Conservation (phyloP, 2,797 vertebrate species). For the Stomatorhinus walkeri region DNA sequence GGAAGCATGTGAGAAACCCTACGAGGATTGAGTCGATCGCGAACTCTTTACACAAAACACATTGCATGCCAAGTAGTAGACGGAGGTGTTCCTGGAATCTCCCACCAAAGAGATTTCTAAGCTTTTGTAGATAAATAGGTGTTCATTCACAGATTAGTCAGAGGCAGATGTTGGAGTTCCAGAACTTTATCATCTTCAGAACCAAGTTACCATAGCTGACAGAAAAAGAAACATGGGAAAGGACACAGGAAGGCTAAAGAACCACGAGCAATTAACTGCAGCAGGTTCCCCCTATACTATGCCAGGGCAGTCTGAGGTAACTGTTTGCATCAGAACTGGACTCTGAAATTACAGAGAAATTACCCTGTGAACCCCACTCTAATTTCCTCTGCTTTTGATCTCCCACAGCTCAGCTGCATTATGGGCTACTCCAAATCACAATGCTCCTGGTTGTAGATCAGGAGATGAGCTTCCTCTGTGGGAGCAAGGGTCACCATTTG, state of each 20-base stretch:
- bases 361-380: neutral
- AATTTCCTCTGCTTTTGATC: neutral
- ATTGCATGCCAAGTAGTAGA: neutral
- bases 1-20: neutral
- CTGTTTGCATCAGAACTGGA: neutral
- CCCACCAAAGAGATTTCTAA: slow-evolving; percentile 8
- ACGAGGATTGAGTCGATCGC: neutral
- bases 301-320: neutral
- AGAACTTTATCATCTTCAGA: neutral
- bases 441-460: neutral
- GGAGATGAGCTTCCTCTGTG: neutral
- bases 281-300: neutral
- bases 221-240: neutral
- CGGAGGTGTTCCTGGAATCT: slow-evolving; percentile 24
- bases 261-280: neutral
- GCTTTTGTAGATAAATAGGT: neutral
- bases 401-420: neutral
- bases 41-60: neutral
- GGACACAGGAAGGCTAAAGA: neutral
- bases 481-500: neutral
- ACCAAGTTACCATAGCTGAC: neutral
- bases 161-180: neutral
- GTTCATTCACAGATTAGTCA: neutral
- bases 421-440: neutral
- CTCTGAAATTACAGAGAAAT: neutral